Conservation (phyloP, 2,113 vertebrate species). For the Lathamus discolor region DNA sequence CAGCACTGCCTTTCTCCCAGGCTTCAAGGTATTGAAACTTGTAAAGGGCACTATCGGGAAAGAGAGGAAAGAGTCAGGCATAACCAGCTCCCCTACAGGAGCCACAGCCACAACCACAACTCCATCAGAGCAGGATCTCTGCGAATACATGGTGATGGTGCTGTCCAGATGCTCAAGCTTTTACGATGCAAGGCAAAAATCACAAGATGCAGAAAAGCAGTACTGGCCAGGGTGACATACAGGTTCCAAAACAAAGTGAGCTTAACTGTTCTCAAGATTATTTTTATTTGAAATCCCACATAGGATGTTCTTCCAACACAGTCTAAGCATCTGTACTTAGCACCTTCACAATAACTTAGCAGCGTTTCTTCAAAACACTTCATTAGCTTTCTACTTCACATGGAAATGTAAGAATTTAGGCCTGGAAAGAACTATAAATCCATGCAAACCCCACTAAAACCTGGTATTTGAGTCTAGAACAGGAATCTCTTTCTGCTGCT, state of each 20-base stretch:
- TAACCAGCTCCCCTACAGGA: neutral
- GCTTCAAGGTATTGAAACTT: neutral
- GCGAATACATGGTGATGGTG: neutral
- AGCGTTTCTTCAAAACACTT: neutral
- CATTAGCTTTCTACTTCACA: neutral
- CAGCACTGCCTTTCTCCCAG: neutral
- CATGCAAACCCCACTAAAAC: neutral
- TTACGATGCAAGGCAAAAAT: neutral
- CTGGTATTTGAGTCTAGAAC: neutral
- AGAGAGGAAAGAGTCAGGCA: neutral
- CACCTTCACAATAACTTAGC: neutral
- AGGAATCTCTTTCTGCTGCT: neutral
- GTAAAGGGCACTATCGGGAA: neutral
- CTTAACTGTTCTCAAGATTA: neutral
- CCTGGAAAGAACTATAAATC: neutral
- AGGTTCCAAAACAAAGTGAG: neutral
- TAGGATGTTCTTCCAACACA: neutral
- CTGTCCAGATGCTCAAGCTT: fast-evolving
- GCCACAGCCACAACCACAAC: too few relatives aligned
- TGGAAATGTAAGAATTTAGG: neutral
- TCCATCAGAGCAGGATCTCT: neutral
- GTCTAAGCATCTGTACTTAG: neutral
- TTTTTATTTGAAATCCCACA: neutral
- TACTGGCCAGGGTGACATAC: neutral
- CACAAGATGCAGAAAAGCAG: neutral